Conservation (phyloP, 2,888 invertebrate species). For the Lasioglossum lativentre region DNA sequence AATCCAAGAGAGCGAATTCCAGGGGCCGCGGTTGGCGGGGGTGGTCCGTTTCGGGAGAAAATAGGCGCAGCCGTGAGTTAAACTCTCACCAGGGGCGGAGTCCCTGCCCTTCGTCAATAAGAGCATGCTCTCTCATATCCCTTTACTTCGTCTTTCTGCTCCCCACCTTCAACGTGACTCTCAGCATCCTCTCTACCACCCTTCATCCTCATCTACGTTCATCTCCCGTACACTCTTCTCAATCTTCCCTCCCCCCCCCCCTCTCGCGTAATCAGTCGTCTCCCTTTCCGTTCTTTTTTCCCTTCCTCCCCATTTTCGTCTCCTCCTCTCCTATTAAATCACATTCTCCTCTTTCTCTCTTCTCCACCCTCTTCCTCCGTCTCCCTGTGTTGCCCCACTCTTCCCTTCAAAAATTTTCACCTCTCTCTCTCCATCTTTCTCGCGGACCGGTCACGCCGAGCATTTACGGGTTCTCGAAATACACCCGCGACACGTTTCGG, state of each 20-base stretch:
- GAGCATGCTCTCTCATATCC: constrained; percentile 58
- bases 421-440: not conserved
- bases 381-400: not conserved
- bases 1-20: constrained; percentile 22
- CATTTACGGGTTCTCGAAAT: constrained; percentile 70
- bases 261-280: constrained; percentile 30
- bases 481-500: constrained; percentile 21
- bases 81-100: constrained; percentile 67
- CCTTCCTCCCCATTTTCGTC: not conserved
- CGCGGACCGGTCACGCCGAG: not conserved
- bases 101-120: constrained; percentile 66
- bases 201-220: constrained; percentile 27
- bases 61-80: constrained; percentile 54
- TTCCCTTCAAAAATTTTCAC: not conserved
- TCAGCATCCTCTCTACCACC: constrained; percentile 37
- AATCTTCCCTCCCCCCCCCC: not conserved
- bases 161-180: constrained; percentile 13
- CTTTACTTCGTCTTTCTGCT: constrained; percentile 39
- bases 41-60: constrained; percentile 23
- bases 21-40: constrained; percentile 21
- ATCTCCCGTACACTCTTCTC: constrained; percentile 23
- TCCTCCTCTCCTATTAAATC: not conserved
- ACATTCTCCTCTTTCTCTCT: constrained; percentile 6
- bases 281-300: constrained; percentile 5
- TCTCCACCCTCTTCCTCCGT: not conserved